These are phyloP conservation scores for Ageneiosus marmoratus DNA, from an alignment of 2,113 vertebrate genomes.

Conservation along the genomic window DNA sequence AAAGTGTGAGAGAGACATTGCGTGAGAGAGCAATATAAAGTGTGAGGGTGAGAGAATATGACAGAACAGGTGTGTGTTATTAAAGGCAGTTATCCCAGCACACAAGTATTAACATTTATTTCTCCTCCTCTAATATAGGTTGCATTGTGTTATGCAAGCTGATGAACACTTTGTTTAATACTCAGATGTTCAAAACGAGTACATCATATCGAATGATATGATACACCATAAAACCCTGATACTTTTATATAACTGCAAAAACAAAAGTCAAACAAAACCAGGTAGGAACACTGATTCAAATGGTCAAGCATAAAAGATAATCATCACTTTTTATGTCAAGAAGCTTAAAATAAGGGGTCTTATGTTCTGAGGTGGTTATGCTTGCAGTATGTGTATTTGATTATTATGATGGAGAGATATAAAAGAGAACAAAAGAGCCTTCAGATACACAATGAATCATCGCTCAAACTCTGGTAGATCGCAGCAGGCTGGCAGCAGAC, in stretches of 20 bases:
- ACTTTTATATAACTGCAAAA: not conserved
- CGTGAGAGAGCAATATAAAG: not conserved
- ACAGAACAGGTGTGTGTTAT: too few relatives aligned
- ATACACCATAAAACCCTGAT: not conserved
- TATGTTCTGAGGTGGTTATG: not conserved
- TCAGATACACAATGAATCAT: slow-evolving; percentile 16
- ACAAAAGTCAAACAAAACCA: not conserved
- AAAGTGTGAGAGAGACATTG: not conserved
- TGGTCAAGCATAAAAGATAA: not conserved
- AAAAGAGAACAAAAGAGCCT: slow-evolving; percentile 16
- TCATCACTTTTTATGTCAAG: not conserved
- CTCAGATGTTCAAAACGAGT: not conserved
- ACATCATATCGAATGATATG: not conserved
- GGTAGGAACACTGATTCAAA: not conserved
- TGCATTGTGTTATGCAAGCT: not conserved
- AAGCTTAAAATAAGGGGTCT: not conserved
- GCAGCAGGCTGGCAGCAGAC: not conserved
- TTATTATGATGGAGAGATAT: not conserved
- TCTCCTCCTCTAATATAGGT: not conserved
- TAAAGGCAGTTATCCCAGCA: too few relatives aligned
- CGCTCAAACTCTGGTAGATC: not conserved
- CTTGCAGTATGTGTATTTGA: not conserved
- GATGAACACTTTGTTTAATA: not conserved
- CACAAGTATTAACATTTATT: not conserved
- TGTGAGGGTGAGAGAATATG: too few relatives aligned